Evolutionary conservation across 2,888 invertebrate species (phyloP).

Genomic region (Melanostoma scalare): DNA sequence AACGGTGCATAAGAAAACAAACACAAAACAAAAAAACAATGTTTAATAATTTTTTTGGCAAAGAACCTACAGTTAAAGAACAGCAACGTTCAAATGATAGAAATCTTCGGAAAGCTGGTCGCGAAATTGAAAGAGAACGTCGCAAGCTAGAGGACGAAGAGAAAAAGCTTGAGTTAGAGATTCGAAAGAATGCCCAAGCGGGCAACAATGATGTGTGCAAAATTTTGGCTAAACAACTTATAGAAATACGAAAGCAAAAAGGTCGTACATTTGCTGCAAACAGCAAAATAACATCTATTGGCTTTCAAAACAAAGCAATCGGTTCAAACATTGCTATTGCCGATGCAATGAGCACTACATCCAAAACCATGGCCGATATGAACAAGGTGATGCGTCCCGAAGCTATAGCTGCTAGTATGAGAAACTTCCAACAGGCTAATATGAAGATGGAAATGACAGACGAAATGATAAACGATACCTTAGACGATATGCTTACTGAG

Average conservation of each 20-base stretch:
- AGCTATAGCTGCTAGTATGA: conserved; percentile 91
- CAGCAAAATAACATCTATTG: conserved; percentile 90
- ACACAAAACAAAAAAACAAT: conserved; percentile 60
- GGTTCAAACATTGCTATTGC: conserved; percentile 94
- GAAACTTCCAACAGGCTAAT: conserved; percentile 91
- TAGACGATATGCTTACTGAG: conserved; percentile 94
- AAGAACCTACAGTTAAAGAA: conserved; percentile 88
- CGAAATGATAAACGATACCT: conserved; percentile 96
- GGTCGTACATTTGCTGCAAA: conserved; percentile 90
- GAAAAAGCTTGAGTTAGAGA: conserved; percentile 94
- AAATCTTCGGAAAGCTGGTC: conserved; percentile 89
- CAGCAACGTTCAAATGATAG: conserved; percentile 92
- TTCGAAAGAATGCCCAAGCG: conserved; percentile 93
- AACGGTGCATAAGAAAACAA: not conserved
- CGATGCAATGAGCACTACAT: conserved; percentile 93
- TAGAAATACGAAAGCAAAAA: conserved; percentile 94
- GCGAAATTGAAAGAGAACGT: conserved; percentile 93
- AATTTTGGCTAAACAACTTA: conserved; percentile 93
- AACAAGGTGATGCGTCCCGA: conserved; percentile 94
- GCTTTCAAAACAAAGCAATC: conserved; percentile 94
- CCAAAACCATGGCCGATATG: conserved; percentile 94
- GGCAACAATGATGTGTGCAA: conserved; percentile 93
- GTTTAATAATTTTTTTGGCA: conserved; percentile 84
- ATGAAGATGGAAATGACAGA: conserved; percentile 97
- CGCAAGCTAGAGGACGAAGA: conserved; percentile 92